Evolutionary conservation across 2,888 invertebrate genomes (phyloP).

Genomic region (Leptopilina myrica): DNA sequence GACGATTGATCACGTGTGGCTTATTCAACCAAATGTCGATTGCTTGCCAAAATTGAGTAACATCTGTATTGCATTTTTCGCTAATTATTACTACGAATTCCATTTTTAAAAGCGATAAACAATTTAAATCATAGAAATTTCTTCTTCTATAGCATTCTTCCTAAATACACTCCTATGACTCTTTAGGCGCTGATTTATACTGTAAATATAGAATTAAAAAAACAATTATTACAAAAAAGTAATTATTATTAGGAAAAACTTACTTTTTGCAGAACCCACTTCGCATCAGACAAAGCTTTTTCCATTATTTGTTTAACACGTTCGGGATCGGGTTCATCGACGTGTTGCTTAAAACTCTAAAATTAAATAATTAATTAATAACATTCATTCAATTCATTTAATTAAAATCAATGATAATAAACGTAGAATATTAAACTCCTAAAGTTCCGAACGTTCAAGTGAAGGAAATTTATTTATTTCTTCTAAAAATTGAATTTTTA

Average conservation of each 20-base stretch:
- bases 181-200: conserved; percentile 37
- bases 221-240: conserved; percentile 11
- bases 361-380: conserved; percentile 58
- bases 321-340: conserved; percentile 84
- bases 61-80: conserved; percentile 62
- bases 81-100: conserved; percentile 57
- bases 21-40: conserved; percentile 82
- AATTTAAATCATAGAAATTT: background rate
- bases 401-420: no score
- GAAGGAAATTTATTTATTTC: no score
- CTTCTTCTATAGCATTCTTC: background rate
- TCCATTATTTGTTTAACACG: conserved; percentile 85
- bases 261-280: conserved; percentile 89
- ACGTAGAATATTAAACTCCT: no score
- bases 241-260: conserved; percentile 28
- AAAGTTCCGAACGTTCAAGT: no score
- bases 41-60: conserved; percentile 81
- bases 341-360: conserved; percentile 87
- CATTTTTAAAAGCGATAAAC: conserved; percentile 54
- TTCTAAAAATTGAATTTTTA: no score
- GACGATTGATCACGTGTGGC: conserved; percentile 86
- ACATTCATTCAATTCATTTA: background rate
- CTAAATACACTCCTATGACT: background rate
- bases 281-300: conserved; percentile 85
- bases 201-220: conserved; percentile 15